phyloP scores from a whole-genome alignment of 2,797 vertebrate genomes.

The Percopsis omiscomaycus region DNA sequence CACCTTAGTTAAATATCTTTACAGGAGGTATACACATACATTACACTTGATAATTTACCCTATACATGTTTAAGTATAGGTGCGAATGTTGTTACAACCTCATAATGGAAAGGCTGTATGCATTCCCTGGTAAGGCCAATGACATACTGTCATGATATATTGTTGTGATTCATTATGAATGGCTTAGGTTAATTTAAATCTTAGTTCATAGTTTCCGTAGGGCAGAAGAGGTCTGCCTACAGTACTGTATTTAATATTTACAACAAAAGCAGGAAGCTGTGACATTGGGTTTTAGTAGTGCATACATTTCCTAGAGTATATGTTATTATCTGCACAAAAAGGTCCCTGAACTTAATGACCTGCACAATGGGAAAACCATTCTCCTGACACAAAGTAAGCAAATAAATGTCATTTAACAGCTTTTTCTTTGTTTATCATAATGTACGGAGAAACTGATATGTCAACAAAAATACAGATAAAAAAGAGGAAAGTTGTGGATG shows the following conservation, averaged over 20 bases:
- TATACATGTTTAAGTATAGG: too few species aligned
- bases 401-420: conserved; percentile 2
- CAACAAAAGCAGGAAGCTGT: conserved; percentile 47
- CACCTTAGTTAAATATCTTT: neutral
- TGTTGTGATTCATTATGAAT: too few species aligned
- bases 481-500: conserved; percentile 38
- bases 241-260: conserved; percentile 13
- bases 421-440: conserved; percentile 10
- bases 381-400: neutral
- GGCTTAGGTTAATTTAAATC: too few species aligned
- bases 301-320: conserved; percentile 20
- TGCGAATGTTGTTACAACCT: neutral
- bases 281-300: conserved; percentile 33
- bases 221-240: conserved; percentile 1
- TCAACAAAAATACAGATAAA: conserved; percentile 18
- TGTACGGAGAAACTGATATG: neutral
- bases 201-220: neutral
- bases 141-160: neutral
- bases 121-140: conserved; percentile 1
- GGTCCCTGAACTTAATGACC: conserved; percentile 23
- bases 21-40: too few species aligned
- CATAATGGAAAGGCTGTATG: neutral
- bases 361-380: neutral
- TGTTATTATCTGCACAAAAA: conserved; percentile 29
- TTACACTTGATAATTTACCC: neutral